These are phyloP conservation scores for Lampris incognitus DNA, from an alignment of 2,113 vertebrate genomes.

Conservation along the genomic window DNA sequence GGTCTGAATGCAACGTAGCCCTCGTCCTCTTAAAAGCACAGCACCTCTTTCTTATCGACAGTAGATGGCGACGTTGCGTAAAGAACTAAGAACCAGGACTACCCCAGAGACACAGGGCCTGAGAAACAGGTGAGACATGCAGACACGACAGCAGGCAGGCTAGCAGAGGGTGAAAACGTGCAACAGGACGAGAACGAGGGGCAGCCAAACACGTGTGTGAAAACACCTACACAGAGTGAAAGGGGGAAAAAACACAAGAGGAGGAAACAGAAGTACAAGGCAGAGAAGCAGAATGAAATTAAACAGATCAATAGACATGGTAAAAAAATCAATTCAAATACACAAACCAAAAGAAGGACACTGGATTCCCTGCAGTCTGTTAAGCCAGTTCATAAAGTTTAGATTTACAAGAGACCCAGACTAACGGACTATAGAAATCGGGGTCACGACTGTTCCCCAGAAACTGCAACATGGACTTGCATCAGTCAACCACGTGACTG, in stretches of 20 bases:
- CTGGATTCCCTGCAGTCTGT: neutral
- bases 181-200: slow-evolving; percentile 81
- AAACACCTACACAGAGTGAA: slow-evolving; percentile 78
- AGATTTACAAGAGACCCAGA: slow-evolving; percentile 48
- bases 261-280: slow-evolving; percentile 44
- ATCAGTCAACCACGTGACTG: no score
- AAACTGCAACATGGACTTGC: neutral
- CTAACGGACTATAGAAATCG: neutral
- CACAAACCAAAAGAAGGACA: slow-evolving; percentile 15
- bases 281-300: slow-evolving; percentile 58
- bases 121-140: slow-evolving; percentile 38
- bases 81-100: neutral
- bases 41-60: slow-evolving; percentile 12
- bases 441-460: neutral
- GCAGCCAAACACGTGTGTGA: slow-evolving; percentile 80
- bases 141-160: slow-evolving; percentile 16
- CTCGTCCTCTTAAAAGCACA: no score
- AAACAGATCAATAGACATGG: slow-evolving; percentile 30
- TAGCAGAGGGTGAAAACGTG: slow-evolving; percentile 74
- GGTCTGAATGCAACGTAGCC: no score
- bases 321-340: slow-evolving; percentile 26
- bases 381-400: slow-evolving; percentile 17
- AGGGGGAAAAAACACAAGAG: slow-evolving; percentile 64
- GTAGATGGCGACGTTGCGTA: slow-evolving; percentile 28
- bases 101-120: neutral